phyloP scores from a whole-genome alignment of 2,113 vertebrate species.

The Ceyx cyanopectus region DNA sequence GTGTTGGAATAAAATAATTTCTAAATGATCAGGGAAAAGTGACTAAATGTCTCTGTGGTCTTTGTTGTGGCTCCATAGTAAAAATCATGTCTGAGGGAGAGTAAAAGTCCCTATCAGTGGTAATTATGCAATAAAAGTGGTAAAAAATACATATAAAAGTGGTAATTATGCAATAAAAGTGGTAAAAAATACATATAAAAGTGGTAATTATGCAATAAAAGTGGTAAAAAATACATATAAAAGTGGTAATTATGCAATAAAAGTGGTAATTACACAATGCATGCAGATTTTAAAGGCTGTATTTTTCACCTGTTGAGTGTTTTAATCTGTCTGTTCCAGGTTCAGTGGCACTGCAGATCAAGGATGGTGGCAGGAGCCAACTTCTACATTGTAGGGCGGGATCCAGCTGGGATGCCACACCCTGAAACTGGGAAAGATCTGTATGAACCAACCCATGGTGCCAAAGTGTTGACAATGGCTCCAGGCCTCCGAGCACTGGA shows the following conservation, averaged over 20 bases:
- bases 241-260: neutral
- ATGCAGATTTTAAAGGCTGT: neutral
- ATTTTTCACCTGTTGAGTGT: neutral
- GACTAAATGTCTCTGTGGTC: too few species aligned
- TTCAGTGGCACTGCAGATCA: constrained; percentile 97
- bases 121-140: too few species aligned
- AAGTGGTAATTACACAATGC: neutral
- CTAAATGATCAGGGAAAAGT: too few species aligned
- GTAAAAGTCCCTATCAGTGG: too few species aligned
- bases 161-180: too few species aligned
- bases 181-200: neutral
- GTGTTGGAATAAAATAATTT: too few species aligned
- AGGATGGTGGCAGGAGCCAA: constrained; percentile 98
- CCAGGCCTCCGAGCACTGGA: constrained; percentile 95
- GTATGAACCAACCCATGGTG: constrained; percentile 94
- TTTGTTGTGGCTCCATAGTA: neutral
- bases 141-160: neutral
- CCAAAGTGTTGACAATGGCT: constrained; percentile 98
- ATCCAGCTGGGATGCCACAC: constrained; percentile 97
- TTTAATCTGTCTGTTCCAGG: constrained; percentile 74
- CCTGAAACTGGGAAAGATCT: constrained; percentile 94
- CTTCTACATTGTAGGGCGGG: constrained; percentile 97
- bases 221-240: neutral
- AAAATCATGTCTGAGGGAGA: neutral
- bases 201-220: too few species aligned